phyloP scores from a whole-genome alignment of 2,113 vertebrate species.

The Elephas maximus region DNA sequence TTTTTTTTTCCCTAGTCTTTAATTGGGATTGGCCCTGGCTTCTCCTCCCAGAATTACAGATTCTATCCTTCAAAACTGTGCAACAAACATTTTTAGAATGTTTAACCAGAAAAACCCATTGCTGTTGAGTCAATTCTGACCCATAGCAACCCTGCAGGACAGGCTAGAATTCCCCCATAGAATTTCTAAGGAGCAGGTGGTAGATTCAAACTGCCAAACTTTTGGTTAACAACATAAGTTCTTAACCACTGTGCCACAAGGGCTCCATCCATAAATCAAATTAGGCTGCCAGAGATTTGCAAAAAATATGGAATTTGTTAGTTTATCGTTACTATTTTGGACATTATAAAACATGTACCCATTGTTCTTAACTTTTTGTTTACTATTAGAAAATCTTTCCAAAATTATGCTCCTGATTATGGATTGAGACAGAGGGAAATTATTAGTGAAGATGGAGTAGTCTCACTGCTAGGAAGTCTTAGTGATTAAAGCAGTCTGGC shows the following conservation, averaged over 20 bases:
- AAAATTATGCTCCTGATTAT: not conserved
- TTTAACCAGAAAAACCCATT: too few species aligned
- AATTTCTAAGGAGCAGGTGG: too few species aligned
- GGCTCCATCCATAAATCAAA: not conserved
- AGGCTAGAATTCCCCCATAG: too few species aligned
- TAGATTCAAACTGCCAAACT: too few species aligned
- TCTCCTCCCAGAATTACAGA: not conserved
- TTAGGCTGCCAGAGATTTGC: not conserved
- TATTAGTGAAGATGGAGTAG: not conserved
- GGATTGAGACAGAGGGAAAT: not conserved
- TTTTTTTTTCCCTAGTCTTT: not conserved
- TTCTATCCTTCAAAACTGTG: not conserved
- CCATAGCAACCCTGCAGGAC: too few species aligned
- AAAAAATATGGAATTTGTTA: not conserved
- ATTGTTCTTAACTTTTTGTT: not conserved
- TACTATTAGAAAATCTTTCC: not conserved
- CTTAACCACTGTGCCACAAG: too few species aligned
- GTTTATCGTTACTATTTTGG: not conserved
- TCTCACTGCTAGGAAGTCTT: not conserved
- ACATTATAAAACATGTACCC: not conserved
- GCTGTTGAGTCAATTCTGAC: too few species aligned
- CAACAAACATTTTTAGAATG: not conserved
- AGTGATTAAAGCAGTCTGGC: constrained; percentile 21
- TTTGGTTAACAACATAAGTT: too few species aligned
- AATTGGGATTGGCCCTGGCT: not conserved